A percentile compares a stretch with the other conserved stretches of the same genome.
These are phyloP conservation scores for Hedychridium roseum DNA, from an alignment of 2,888 invertebrate species.

Conservation along the genomic window DNA sequence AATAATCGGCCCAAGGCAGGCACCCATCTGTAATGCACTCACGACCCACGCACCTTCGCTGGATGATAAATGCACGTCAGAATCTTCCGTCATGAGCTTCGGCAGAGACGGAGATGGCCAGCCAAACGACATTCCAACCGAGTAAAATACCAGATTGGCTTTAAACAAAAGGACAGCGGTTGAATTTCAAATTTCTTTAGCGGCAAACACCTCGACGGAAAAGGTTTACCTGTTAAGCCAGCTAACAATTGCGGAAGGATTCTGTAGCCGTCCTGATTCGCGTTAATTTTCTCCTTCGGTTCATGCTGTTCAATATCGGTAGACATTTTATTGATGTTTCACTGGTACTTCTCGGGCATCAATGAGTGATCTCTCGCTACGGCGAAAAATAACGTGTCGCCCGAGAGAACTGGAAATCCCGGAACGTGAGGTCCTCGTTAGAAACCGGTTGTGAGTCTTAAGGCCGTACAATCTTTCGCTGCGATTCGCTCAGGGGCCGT, in stretches of 20 bases:
- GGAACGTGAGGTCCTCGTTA: no score
- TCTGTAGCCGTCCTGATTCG: neutral
- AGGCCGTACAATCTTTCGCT: no score
- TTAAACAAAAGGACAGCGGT: no score
- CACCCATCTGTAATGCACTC: conserved; percentile 18
- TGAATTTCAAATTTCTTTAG: no score
- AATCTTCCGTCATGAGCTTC: neutral
- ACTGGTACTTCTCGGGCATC: no score
- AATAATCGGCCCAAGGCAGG: conserved; percentile 26
- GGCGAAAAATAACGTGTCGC: no score
- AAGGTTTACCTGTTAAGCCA: conserved; percentile 14
- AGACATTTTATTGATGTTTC: no score
- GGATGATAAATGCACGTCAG: conserved; percentile 13
- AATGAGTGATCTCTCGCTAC: no score
- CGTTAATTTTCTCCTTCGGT: neutral
- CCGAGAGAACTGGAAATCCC: no score
- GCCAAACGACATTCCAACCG: conserved; percentile 13
- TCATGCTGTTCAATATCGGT: conserved; percentile 16
- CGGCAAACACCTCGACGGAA: no score
- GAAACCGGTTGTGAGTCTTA: no score
- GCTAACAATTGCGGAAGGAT: conserved; percentile 20
- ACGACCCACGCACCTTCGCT: conserved; percentile 26
- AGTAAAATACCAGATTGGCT: conserved; percentile 19
- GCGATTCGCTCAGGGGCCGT: no score
- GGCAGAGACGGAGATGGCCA: conserved; percentile 23